phyloP scores from a whole-genome alignment of 2,888 invertebrate genomes.

The Cheilosia vulpina region DNA sequence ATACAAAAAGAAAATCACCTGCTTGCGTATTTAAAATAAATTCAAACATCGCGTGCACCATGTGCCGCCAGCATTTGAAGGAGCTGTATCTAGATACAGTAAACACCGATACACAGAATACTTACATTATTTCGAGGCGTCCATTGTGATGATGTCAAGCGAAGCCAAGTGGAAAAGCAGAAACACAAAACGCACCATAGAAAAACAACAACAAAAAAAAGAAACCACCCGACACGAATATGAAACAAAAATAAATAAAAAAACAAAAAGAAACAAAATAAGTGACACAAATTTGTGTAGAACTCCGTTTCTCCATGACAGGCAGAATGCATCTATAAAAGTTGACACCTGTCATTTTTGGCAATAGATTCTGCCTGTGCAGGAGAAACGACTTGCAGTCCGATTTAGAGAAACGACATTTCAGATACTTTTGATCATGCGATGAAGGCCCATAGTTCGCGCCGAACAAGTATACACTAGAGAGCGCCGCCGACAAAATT shows the following conservation, averaged over 20 bases:
- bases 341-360: background rate
- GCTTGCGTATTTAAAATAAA: slow-evolving; percentile 9
- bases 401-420: slow-evolving; percentile 27
- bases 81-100: background rate
- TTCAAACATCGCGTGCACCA: slow-evolving; percentile 47
- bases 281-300: slow-evolving; percentile 8
- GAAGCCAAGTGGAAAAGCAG: slow-evolving; percentile 70
- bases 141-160: slow-evolving; percentile 75
- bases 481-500: slow-evolving; percentile 35
- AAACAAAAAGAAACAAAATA: slow-evolving; percentile 5
- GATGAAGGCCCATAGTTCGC: slow-evolving; percentile 68
- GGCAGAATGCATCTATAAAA: slow-evolving; percentile 23
- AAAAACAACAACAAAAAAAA: slow-evolving; percentile 25
- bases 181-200: slow-evolving; percentile 38
- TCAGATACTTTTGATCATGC: slow-evolving; percentile 60
- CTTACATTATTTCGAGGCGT: slow-evolving; percentile 66
- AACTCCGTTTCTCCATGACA: slow-evolving; percentile 4
- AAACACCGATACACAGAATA: slow-evolving; percentile 39
- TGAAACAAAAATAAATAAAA: slow-evolving; percentile 40
- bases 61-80: slow-evolving; percentile 25
- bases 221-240: slow-evolving; percentile 33
- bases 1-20: slow-evolving; percentile 28
- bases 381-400: slow-evolving; percentile 8
- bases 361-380: slow-evolving; percentile 9
- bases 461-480: slow-evolving; percentile 58